Percentiles rank a stretch among this genome's conserved stretches.
phyloP scores from a whole-genome alignment of 1,140 invertebrate genomes.

The Mizuhopecten yessoensis region DNA sequence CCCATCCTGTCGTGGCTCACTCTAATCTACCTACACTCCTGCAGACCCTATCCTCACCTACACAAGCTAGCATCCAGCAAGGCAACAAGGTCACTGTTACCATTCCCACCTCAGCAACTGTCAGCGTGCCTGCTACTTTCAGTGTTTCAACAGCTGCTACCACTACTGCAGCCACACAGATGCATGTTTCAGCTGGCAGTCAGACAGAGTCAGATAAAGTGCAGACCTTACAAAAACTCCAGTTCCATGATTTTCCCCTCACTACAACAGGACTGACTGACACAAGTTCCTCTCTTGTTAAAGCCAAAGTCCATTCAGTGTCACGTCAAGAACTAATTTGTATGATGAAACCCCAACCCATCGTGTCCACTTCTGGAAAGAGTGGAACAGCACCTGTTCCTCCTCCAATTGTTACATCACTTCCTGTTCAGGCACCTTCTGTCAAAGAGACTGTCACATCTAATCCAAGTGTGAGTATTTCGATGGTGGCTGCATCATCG shows the following conservation, averaged over 20 bases:
- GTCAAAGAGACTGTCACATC: not conserved
- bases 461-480: constrained; percentile 40
- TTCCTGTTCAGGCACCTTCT: not conserved
- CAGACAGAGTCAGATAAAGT: constrained; percentile 61
- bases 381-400: not conserved
- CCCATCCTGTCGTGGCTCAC: constrained; percentile 4
- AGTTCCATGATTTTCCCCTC: constrained; percentile 77
- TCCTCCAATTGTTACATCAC: constrained; percentile 16
- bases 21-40: not conserved
- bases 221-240: constrained; percentile 72
- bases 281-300: not conserved
- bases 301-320: not conserved
- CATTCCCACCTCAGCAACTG: not conserved
- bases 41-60: constrained; percentile 45
- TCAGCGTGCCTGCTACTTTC: constrained; percentile 34
- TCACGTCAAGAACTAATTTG: not conserved
- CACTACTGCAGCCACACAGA: not conserved
- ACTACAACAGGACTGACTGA: constrained; percentile 68
- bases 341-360: not conserved
- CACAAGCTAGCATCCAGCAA: not conserved
- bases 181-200: constrained; percentile 21
- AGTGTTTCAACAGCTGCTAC: constrained; percentile 6
- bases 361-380: not conserved
- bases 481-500: not conserved
- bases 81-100: constrained; percentile 44